Conservation (phyloP, 2,797 vertebrate species). For the Steatocranus sp. region DNA sequence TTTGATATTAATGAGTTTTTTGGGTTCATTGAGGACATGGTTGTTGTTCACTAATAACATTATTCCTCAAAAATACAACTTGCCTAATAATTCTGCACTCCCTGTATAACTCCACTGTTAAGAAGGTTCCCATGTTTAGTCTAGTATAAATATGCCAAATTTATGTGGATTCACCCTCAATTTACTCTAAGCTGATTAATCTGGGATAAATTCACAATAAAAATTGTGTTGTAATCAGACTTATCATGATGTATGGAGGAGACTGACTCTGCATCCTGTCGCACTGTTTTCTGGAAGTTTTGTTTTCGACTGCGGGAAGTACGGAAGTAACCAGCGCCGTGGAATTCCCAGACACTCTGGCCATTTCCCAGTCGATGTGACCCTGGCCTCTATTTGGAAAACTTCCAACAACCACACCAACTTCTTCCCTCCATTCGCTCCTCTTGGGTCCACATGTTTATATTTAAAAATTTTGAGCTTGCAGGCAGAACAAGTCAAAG, state of each 20-base stretch:
- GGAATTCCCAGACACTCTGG: slow-evolving; percentile 44
- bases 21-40: too few relatives aligned
- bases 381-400: slow-evolving; percentile 18
- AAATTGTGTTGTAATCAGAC: not conserved
- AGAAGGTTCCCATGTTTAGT: accelerated
- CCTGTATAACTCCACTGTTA: not conserved
- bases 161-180: not conserved
- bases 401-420: not conserved
- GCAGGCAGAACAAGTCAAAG: not conserved
- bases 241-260: not conserved
- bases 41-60: too few relatives aligned
- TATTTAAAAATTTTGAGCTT: not conserved
- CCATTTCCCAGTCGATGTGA: slow-evolving; percentile 30
- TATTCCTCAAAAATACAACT: too few relatives aligned
- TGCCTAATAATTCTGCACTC: too few relatives aligned
- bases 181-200: not conserved
- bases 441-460: not conserved
- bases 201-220: not conserved
- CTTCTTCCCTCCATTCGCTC: not conserved
- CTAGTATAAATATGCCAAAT: not conserved
- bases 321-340: slow-evolving; percentile 5
- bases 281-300: slow-evolving; percentile 34
- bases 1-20: too few relatives aligned
- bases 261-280: slow-evolving; percentile 31
- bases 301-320: slow-evolving; percentile 12